Evolutionary conservation across 2,888 invertebrate genomes (phyloP), one percentile per base, ranked within the genome.

Genomic region (Scaptodrosophila latifasciaeformis): DNA sequence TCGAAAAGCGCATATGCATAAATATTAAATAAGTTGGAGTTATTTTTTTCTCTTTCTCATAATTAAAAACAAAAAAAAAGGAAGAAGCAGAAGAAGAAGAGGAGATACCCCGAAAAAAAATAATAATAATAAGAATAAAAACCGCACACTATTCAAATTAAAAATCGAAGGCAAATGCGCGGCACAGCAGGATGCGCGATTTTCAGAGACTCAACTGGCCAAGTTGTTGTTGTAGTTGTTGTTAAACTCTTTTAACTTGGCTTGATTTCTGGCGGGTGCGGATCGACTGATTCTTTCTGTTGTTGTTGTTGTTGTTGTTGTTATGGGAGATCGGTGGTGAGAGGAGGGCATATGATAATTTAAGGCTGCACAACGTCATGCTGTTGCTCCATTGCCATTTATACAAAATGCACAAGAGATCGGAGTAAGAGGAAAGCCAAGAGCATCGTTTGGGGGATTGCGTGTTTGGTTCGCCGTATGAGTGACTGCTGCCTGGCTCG

Each of bases 361-460:
- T 76, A 81, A 76, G 81, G 76, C 80, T 79, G 81, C 69, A 75
- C 79, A 81, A 81, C 79, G 72, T 75, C 75, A 79, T 78, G 81
- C 81, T 78, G 79, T 72, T 75, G 78, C 72, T 65, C 53, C 79
- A 81, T 68, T 81, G 81, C 74, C 79, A 74, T 75, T 81, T 75
- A 77, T 72, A 72, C 78, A 72, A 62, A 68, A 53, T 13, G 54
- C 31, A 37, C 37, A 19, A 24, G 44, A 39, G 39, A n/a, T n/a
- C 27, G 1, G 21, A 12, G 13, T 18, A n/a, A 18, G 24, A n/a
- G 34, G 24, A 27, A 12, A n/a, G 29, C 1, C 4, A n/a, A n/a
- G 5, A 17, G 29, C 27, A 19, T 44, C 18, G 31, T 49, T 63
- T 63, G 64, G 54, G 54, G 63, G 63, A 67, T 77, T 67, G 79